These are phyloP conservation scores for Zonotrichia albicollis DNA, from an alignment of 2,797 vertebrate genomes.

Conservation along the genomic window DNA sequence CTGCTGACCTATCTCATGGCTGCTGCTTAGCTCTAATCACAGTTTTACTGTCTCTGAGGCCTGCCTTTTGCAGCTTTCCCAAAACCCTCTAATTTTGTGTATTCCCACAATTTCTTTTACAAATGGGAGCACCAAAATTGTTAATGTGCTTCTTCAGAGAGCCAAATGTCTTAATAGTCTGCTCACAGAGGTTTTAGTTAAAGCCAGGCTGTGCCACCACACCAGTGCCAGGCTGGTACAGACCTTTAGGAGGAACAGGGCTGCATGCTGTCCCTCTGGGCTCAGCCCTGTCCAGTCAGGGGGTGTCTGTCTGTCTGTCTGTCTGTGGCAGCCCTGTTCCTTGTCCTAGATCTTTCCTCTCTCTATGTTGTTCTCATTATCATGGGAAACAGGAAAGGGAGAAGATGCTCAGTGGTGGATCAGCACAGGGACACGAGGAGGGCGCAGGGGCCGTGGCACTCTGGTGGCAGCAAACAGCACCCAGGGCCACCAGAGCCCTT, in stretches of 20 bases:
- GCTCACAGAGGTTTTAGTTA: neutral
- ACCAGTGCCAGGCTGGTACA: neutral
- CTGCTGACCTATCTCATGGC: too few species aligned
- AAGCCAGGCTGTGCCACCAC: neutral
- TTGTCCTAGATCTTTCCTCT: neutral
- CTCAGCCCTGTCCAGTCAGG: rapidly evolving
- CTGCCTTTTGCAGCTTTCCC: too few species aligned
- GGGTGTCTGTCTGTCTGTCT: neutral
- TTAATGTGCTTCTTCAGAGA: neutral
- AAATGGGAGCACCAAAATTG: neutral
- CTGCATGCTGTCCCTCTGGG: neutral
- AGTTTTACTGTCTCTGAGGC: too few species aligned
- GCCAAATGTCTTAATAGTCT: neutral
- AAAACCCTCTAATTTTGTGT: too few species aligned
- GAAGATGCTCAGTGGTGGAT: neutral
- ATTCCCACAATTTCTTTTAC: neutral
- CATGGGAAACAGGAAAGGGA: neutral
- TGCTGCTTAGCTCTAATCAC: too few species aligned
- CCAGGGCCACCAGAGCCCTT: rapidly evolving
- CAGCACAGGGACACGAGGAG: neutral
- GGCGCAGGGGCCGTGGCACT: rapidly evolving
- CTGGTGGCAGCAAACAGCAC: neutral
- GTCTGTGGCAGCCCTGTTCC: too few species aligned
- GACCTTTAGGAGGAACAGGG: neutral
- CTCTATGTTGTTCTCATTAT: neutral